Conservation (phyloP, 2,113 vertebrate genomes). For the Lutjanus erythropterus region DNA sequence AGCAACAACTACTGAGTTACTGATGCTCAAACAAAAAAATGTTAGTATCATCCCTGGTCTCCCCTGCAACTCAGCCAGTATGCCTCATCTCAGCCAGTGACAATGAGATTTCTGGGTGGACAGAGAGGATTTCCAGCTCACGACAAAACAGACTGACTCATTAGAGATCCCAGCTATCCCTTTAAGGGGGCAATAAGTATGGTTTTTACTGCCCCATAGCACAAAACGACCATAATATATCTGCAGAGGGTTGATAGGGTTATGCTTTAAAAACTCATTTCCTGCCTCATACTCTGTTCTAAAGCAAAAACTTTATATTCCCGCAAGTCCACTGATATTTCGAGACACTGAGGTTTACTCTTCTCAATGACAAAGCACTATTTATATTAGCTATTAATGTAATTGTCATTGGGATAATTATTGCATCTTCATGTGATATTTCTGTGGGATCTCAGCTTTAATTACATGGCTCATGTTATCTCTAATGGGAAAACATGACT, state of each 20-base stretch:
- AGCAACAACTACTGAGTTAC: too few species aligned
- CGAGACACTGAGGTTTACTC: not conserved
- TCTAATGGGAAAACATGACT: conserved; percentile 14
- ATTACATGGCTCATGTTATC: not conserved
- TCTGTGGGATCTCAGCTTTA: conserved; percentile 16
- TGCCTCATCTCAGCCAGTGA: not conserved
- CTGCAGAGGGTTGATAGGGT: conserved; percentile 28
- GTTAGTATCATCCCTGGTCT: too few species aligned
- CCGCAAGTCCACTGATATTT: conserved; percentile 16
- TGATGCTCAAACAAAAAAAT: too few species aligned
- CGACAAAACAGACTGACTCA: conserved; percentile 20
- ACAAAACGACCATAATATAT: conserved; percentile 56
- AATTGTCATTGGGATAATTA: not conserved
- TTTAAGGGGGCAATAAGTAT: conserved; percentile 50
- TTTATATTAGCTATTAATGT: not conserved
- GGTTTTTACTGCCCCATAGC: conserved; percentile 57
- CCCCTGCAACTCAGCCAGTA: too few species aligned
- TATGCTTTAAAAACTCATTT: conserved; percentile 54
- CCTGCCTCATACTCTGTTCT: conserved; percentile 20
- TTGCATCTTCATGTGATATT: not conserved
- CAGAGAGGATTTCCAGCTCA: conserved; percentile 27
- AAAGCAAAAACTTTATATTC: conserved; percentile 31
- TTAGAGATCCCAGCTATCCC: conserved; percentile 34
- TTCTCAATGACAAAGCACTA: not conserved
- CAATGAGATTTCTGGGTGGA: not conserved